Conservation (phyloP, 1,140 invertebrate genomes). For the Ptiloglossa arizonensis region DNA sequence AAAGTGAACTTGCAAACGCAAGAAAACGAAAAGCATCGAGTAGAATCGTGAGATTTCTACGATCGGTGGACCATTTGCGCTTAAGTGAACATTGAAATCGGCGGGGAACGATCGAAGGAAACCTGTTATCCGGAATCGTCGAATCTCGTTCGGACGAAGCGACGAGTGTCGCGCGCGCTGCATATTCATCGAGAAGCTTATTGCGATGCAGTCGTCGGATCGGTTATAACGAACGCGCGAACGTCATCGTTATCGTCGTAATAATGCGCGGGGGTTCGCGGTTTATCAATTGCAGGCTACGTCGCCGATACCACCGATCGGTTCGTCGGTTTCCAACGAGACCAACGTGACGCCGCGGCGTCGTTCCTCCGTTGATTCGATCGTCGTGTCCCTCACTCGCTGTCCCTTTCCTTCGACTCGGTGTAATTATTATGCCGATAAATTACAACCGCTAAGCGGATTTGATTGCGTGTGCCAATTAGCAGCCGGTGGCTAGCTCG, state of each 20-base stretch:
- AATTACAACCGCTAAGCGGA: conserved; percentile 40
- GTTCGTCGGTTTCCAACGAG: conserved; percentile 12
- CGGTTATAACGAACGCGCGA: conserved; percentile 62
- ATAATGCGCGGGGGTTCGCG: conserved; percentile 53
- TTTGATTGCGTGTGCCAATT: conserved; percentile 53
- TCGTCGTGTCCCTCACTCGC: not conserved
- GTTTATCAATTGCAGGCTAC: conserved; percentile 57
- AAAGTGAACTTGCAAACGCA: too few relatives aligned
- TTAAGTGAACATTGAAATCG: not conserved
- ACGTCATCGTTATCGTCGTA: conserved; percentile 64
- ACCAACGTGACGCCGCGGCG: not conserved
- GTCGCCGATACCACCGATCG: conserved; percentile 20
- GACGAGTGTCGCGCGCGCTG: conserved; percentile 16
- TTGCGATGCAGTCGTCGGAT: conserved; percentile 56
- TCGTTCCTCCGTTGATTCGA: not conserved
- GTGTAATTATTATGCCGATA: conserved; percentile 41
- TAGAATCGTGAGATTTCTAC: too few relatives aligned
- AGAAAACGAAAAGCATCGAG: too few relatives aligned
- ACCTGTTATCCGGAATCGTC: conserved; percentile 13
- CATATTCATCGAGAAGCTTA: conserved; percentile 65
- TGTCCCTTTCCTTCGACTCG: conserved; percentile 36
- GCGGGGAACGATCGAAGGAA: not conserved
- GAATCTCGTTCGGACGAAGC: conserved; percentile 4
- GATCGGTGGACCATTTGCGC: too few relatives aligned
- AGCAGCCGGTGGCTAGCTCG: conserved; percentile 19